Evolutionary conservation across 2,113 vertebrate species (phyloP).

Genomic region (Cepphus grylle): DNA sequence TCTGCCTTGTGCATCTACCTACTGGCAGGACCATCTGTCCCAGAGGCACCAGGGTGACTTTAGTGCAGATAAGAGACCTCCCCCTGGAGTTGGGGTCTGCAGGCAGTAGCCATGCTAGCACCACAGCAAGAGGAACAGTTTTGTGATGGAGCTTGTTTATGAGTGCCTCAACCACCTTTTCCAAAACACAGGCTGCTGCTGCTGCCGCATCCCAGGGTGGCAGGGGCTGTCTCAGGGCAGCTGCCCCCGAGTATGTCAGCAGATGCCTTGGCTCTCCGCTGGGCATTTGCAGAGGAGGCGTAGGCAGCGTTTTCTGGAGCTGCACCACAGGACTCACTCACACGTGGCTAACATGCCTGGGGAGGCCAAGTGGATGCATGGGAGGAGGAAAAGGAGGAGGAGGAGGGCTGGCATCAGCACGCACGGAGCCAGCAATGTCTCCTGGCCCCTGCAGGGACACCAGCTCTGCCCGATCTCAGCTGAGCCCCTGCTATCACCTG

Average conservation of each 20-base stretch:
- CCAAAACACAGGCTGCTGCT: background rate
- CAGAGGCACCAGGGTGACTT: background rate
- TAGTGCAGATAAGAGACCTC: background rate
- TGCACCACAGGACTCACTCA: background rate
- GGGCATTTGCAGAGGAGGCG: background rate
- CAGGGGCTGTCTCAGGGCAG: background rate
- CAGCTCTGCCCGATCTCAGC: background rate
- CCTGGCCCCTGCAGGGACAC: background rate
- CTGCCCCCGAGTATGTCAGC: background rate
- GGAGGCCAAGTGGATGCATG: background rate
- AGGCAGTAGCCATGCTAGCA: background rate
- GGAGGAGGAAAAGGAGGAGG: background rate
- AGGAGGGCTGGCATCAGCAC: background rate
- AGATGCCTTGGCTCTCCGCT: background rate
- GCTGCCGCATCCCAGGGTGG: fast-evolving
- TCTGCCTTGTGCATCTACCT: background rate
- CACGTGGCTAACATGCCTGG: fast-evolving
- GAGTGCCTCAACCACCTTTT: background rate
- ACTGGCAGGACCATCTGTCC: background rate
- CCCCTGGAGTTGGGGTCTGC: background rate
- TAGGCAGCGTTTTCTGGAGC: background rate
- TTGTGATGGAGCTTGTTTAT: background rate
- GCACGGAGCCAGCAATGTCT: fast-evolving
- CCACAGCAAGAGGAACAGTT: background rate
- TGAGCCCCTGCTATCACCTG: fast-evolving